phyloP scores from a whole-genome alignment of 2,113 vertebrate genomes.

The Calyptommatus sinebrachiatus region DNA sequence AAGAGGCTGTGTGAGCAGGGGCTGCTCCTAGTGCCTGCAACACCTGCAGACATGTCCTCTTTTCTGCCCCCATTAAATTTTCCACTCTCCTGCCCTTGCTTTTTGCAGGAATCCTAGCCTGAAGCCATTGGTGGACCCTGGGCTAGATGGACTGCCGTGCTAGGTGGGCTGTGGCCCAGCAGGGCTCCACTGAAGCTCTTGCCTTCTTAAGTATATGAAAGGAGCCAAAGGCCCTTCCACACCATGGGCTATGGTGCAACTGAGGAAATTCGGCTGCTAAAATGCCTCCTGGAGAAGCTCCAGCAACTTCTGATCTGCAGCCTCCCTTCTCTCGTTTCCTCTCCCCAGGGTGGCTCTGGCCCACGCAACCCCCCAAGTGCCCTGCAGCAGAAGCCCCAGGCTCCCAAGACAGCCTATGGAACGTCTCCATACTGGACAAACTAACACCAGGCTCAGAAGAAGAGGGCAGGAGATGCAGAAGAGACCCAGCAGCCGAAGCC shows the following conservation, averaged over 20 bases:
- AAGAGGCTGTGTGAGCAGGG: no score
- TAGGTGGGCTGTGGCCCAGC: not conserved
- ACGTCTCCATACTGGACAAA: constrained; percentile 82
- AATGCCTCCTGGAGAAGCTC: no score
- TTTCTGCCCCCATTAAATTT: no score
- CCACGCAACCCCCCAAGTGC: constrained; percentile 76
- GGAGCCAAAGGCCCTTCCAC: not conserved
- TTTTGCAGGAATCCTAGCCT: no score
- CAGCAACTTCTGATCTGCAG: not conserved
- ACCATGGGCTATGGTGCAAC: no score
- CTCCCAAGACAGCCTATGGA: constrained; percentile 76
- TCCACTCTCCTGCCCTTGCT: no score
- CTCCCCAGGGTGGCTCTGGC: constrained; percentile 70
- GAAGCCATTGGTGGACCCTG: no score
- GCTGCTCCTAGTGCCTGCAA: no score
- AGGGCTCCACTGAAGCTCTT: no score
- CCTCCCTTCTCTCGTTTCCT: constrained; percentile 9
- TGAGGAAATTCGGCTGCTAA: no score
- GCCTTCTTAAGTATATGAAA: no score
- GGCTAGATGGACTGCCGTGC: not conserved
- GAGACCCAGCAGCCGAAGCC: constrained; percentile 37
- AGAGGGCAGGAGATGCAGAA: constrained; percentile 14
- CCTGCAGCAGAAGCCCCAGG: constrained; percentile 82
- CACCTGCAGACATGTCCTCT: no score
- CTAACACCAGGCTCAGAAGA: constrained; percentile 38